Conservation (phyloP, 2,888 invertebrate species). For the Drosophila mulleri region DNA sequence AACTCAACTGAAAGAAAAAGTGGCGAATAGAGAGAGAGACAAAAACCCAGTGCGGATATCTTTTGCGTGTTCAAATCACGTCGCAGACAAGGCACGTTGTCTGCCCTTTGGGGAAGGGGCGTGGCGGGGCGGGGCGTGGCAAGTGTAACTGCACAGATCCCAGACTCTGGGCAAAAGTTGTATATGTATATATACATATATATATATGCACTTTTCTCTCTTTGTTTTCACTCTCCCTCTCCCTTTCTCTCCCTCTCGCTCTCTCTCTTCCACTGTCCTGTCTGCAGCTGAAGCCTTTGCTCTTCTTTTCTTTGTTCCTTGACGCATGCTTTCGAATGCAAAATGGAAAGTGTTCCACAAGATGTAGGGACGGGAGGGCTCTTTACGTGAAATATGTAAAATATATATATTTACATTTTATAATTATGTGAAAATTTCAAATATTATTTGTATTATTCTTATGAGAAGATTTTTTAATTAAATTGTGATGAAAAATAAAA, state of each 20-base stretch:
- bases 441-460: too few species aligned
- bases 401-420: background rate
- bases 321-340: constrained; percentile 14
- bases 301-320: constrained; percentile 43
- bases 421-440: too few species aligned
- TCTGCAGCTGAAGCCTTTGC: constrained; percentile 28
- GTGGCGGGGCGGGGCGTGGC: background rate
- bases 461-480: too few species aligned
- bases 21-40: constrained; percentile 43
- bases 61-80: constrained; percentile 75
- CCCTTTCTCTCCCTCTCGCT: constrained; percentile 4
- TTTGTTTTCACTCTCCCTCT: background rate
- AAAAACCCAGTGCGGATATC: constrained; percentile 56
- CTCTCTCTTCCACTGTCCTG: constrained; percentile 25
- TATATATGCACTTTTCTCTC: constrained; percentile 13
- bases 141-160: constrained; percentile 20
- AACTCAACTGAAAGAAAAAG: constrained; percentile 62
- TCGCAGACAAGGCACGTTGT: constrained; percentile 67
- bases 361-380: background rate
- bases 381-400: background rate
- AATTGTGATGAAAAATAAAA: too few species aligned
- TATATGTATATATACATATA: too few species aligned
- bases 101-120: constrained; percentile 26
- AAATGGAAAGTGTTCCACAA: constrained; percentile 56
- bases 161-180: constrained; percentile 43